Percentiles rank a stretch among this genome's conserved stretches.
phyloP scores from a whole-genome alignment of 2,797 vertebrate genomes.

The Pseudotriccus pelzelni region DNA sequence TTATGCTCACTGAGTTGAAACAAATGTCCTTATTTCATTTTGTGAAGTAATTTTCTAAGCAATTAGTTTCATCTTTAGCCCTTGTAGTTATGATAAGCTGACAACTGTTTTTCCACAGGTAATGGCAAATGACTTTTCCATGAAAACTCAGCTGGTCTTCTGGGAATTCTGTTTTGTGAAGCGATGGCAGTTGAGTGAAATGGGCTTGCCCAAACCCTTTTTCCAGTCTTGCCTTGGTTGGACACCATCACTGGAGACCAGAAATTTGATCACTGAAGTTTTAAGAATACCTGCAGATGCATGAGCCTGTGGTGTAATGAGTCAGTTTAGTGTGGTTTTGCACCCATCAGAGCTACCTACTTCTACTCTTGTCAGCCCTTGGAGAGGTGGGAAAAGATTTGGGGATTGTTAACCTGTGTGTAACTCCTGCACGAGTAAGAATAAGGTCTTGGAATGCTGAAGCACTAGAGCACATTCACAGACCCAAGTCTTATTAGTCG shows the following conservation, averaged over 20 bases:
- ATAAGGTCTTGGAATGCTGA: not conserved
- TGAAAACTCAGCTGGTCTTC: not conserved
- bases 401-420: not conserved
- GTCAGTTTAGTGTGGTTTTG: not conserved
- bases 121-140: not conserved
- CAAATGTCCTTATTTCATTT: conserved; percentile 17
- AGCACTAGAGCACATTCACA: not conserved
- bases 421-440: not conserved
- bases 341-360: not conserved
- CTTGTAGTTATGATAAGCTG: not conserved
- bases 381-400: not conserved
- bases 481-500: not conserved
- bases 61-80: conserved; percentile 1
- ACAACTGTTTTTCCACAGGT: not conserved
- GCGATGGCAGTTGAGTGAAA: not conserved
- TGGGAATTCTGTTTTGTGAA: not conserved
- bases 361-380: not conserved
- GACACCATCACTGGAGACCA: not conserved
- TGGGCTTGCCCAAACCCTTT: not conserved
- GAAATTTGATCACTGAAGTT: not conserved
- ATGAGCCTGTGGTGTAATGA: not conserved
- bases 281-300: not conserved
- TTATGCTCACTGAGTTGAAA: not conserved
- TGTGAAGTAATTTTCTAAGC: conserved; percentile 13
- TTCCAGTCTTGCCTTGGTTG: not conserved